phyloP scores from a whole-genome alignment of 2,113 vertebrate genomes.

The Ochotona princeps region DNA sequence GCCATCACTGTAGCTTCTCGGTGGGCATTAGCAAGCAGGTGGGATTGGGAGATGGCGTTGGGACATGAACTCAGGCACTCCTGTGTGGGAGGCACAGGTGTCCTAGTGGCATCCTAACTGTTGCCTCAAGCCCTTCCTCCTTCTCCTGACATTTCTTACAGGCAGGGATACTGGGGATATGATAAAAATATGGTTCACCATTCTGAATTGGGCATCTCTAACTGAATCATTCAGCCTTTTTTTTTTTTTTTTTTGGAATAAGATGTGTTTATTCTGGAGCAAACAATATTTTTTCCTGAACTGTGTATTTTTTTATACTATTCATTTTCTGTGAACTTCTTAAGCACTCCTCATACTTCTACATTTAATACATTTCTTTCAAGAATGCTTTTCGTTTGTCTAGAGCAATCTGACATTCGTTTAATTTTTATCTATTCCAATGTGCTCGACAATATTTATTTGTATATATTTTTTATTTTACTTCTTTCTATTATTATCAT shows the following conservation, averaged over 20 bases:
- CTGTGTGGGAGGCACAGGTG: neutral
- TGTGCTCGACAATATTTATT: conserved; percentile 16
- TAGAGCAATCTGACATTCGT: neutral
- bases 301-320: no score
- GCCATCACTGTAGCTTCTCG: no score
- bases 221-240: neutral
- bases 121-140: neutral
- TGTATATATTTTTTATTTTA: neutral
- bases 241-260: no score
- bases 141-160: neutral
- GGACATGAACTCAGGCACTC: no score
- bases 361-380: conserved; percentile 33
- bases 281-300: no score
- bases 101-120: neutral
- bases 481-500: no score
- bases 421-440: conserved; percentile 19
- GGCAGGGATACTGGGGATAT: neutral
- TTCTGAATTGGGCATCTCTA: neutral
- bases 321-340: no score
- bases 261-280: no score
- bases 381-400: neutral
- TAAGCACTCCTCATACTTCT: neutral
- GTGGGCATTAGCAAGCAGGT: no score
- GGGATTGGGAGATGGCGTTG: no score
- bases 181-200: neutral